These are phyloP conservation scores for Syrmaticus mikado DNA, from an alignment of 2,113 vertebrate genomes.

Conservation along the genomic window DNA sequence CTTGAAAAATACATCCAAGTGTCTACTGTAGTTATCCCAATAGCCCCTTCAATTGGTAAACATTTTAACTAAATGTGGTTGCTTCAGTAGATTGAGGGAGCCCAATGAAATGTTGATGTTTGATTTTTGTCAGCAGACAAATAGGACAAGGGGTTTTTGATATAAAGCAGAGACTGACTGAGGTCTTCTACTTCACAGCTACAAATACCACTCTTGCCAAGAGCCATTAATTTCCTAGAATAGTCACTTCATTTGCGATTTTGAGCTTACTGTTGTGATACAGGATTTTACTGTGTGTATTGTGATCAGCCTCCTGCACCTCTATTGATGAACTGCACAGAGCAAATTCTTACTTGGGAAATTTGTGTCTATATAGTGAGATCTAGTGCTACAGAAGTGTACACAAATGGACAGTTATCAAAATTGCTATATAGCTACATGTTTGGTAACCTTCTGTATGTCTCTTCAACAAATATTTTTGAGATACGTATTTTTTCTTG, in stretches of 20 bases:
- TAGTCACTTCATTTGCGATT: neutral
- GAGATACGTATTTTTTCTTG: neutral
- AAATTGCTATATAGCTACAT: neutral
- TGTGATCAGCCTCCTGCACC: neutral
- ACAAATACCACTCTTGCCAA: neutral
- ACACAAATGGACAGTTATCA: neutral
- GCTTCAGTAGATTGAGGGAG: neutral
- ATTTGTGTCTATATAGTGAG: neutral
- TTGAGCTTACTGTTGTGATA: neutral
- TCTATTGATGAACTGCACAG: neutral
- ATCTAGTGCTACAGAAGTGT: neutral
- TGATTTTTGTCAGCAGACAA: neutral
- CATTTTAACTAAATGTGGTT: neutral
- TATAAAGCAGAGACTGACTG: neutral
- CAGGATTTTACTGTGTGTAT: neutral
- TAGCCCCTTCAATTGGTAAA: neutral
- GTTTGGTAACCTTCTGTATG: accelerated
- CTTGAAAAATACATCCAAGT: neutral
- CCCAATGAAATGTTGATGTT: neutral
- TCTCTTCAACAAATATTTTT: neutral
- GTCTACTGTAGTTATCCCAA: neutral
- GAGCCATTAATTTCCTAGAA: neutral
- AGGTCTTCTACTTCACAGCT: neutral
- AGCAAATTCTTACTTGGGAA: neutral
- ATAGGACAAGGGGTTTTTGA: neutral